These are phyloP conservation scores for Scaptomyza flava DNA, from an alignment of 2,888 invertebrate genomes.

Conservation along the genomic window DNA sequence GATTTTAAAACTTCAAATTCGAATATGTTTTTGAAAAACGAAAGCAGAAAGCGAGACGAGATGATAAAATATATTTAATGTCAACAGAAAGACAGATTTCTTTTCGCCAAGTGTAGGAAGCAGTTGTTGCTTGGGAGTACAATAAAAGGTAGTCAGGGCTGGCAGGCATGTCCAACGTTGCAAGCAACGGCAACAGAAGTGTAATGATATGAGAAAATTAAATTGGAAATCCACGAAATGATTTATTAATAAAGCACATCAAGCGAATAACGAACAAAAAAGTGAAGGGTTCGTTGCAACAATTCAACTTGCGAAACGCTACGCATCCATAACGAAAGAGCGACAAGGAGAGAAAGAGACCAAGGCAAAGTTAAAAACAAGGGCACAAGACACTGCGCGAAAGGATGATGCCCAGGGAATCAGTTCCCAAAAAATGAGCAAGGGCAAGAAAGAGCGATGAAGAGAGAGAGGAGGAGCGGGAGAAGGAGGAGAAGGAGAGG, in stretches of 20 bases:
- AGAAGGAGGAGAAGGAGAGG: not conserved
- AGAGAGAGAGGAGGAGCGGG: not conserved
- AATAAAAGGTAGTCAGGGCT: conserved; percentile 59
- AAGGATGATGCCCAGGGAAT: conserved; percentile 39
- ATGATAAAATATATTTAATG: no score
- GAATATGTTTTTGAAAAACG: no score
- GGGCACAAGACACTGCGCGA: conserved; percentile 46
- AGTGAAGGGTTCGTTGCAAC: conserved; percentile 78
- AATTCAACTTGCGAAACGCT: not conserved
- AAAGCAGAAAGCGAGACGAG: no score
- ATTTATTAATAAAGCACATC: conserved; percentile 82
- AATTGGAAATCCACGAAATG: conserved; percentile 82
- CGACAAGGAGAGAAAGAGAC: not conserved
- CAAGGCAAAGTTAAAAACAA: conserved; percentile 53
- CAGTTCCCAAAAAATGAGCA: conserved; percentile 30
- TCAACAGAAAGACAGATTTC: no score
- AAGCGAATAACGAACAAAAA: conserved; percentile 55
- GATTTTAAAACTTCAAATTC: no score
- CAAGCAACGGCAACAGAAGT: conserved; percentile 35
- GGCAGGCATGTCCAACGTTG: conserved; percentile 23
- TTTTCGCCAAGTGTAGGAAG: conserved; percentile 1
- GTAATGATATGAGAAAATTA: conserved; percentile 82
- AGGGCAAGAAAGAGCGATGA: not conserved
- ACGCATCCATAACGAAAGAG: conserved; percentile 11
- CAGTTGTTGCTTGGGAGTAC: conserved; percentile 29